Evolutionary conservation across 2,113 vertebrate genomes (phyloP).

Genomic region (Stomatorhinus ivindoensis): DNA sequence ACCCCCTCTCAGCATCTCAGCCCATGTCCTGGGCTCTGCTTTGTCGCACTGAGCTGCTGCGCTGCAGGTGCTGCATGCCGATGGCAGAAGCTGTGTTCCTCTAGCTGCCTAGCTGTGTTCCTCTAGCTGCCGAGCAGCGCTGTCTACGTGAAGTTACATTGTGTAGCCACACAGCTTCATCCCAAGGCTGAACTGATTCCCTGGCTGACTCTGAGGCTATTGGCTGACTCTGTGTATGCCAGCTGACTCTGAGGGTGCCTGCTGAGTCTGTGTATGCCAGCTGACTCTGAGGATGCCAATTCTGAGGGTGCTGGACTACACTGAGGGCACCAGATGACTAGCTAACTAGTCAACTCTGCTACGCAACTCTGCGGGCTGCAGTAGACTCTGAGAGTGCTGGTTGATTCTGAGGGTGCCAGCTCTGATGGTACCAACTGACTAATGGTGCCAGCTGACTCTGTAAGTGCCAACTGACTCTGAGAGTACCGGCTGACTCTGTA

Average conservation of each 20-base stretch:
- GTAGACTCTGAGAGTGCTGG: not conserved
- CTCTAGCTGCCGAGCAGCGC: not conserved
- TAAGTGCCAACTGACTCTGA: no score
- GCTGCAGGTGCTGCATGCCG: not conserved
- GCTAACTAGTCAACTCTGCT: no score
- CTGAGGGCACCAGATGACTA: not conserved
- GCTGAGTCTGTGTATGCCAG: not conserved
- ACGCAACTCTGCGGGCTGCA: no score
- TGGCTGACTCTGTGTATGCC: not conserved
- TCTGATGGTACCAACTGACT: not conserved
- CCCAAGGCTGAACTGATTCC: not conserved
- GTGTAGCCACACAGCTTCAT: not conserved
- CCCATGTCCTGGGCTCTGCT: constrained; percentile 22
- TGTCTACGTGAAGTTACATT: not conserved
- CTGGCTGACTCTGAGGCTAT: not conserved
- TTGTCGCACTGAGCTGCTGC: not conserved
- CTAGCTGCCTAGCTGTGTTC: not conserved
- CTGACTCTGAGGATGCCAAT: not conserved
- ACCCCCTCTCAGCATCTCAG: constrained; percentile 32
- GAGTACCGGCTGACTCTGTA: not conserved
- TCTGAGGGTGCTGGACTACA: not conserved
- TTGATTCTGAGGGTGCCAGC: not conserved
- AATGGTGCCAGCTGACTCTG: not conserved
- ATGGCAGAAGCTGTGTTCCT: not conserved
- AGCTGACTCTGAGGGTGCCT: not conserved